Percentiles rank a stretch among this genome's conserved stretches.
These are phyloP conservation scores for Allochrocebus solatus DNA, from an alignment of 2,797 vertebrate species.

Conservation along the genomic window DNA sequence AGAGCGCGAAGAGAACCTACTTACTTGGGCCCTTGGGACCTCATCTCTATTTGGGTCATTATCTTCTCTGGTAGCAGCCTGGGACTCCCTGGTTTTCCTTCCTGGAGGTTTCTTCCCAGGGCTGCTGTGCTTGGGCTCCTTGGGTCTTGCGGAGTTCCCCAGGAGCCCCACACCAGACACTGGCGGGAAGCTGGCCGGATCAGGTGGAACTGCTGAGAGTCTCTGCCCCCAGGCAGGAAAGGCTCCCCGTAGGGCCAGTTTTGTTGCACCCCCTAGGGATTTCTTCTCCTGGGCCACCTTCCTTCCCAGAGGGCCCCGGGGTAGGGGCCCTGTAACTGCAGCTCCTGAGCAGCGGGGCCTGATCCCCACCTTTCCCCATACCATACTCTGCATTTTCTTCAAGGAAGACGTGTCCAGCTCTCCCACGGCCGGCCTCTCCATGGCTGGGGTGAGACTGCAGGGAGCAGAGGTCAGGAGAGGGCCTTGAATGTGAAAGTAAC, in stretches of 20 bases:
- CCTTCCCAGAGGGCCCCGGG: not conserved
- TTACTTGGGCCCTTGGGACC: not conserved
- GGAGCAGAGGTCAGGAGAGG: fast-evolving
- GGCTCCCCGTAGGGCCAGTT: not conserved
- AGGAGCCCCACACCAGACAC: not conserved
- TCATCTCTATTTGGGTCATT: not conserved
- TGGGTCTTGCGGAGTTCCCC: not conserved
- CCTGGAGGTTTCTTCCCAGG: not conserved
- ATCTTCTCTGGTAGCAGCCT: not conserved
- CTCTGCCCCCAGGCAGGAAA: not conserved
- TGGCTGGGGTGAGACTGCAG: fast-evolving
- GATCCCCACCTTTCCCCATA: not conserved
- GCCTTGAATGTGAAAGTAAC: too few species aligned
- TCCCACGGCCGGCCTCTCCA: not conserved
- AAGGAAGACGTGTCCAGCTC: not conserved
- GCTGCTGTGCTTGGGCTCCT: not conserved
- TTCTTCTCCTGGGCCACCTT: not conserved
- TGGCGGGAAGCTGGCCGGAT: not conserved
- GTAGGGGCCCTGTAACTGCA: fast-evolving
- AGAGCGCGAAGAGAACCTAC: not conserved
- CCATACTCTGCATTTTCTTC: not conserved
- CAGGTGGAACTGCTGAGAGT: not conserved
- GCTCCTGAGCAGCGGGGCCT: not conserved
- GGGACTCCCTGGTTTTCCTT: not conserved
- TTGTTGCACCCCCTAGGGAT: fast-evolving